These are phyloP conservation scores for Erebia epiphron DNA, from an alignment of 2,888 invertebrate species.

Conservation along the genomic window DNA sequence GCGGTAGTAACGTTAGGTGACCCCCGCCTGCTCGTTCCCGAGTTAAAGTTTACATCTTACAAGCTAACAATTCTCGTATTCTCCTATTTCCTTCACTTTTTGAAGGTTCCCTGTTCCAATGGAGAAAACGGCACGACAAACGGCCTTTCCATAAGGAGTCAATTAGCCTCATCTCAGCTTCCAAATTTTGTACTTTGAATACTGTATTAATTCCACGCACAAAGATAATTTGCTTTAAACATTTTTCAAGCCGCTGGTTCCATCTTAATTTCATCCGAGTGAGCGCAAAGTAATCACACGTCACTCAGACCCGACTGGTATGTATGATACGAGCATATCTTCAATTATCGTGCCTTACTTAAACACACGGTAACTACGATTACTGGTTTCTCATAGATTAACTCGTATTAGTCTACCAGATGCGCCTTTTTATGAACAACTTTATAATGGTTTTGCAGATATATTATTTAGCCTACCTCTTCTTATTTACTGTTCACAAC, in stretches of 20 bases:
- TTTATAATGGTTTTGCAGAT: not conserved
- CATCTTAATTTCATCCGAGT: slow-evolving; percentile 56
- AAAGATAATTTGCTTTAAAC: slow-evolving; percentile 26
- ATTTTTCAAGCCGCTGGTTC: slow-evolving; percentile 34
- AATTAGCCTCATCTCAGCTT: not conserved
- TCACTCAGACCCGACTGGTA: slow-evolving; percentile 63
- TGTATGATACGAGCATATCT: slow-evolving; percentile 76
- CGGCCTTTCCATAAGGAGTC: too few relatives aligned
- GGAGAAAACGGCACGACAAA: too few relatives aligned
- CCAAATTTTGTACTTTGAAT: not conserved
- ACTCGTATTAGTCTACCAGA: not conserved
- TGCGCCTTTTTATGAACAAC: not conserved
- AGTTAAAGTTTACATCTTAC: too few relatives aligned
- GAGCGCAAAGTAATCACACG: slow-evolving; percentile 67
- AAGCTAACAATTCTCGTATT: too few relatives aligned
- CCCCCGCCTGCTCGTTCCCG: too few relatives aligned
- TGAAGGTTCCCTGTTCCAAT: too few relatives aligned
- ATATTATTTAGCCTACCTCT: too few relatives aligned
- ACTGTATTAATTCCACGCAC: not conserved
- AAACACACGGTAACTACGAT: slow-evolving; percentile 72
- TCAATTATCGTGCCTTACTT: slow-evolving; percentile 82
- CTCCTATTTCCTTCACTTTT: too few relatives aligned
- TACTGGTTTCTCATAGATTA: slow-evolving; percentile 54
- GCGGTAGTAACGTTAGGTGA: too few relatives aligned
- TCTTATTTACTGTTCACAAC: too few relatives aligned